Conservation (phyloP, 2,113 vertebrate genomes). For the Apodemus speciosus region DNA sequence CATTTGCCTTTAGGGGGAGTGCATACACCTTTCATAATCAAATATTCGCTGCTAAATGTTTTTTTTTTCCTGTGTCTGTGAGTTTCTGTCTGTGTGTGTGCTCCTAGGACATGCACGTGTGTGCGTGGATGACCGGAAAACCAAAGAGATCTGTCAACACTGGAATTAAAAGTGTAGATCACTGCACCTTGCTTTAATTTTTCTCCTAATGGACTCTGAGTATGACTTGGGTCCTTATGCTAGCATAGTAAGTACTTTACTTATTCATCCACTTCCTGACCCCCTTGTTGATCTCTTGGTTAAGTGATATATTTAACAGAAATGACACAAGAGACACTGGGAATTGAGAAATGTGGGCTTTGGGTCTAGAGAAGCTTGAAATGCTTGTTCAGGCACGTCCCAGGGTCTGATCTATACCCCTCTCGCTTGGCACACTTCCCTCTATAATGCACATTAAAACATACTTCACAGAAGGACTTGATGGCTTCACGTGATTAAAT, state of each 20-base stretch:
- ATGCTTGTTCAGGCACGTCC: background rate
- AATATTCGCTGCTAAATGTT: background rate
- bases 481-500: background rate
- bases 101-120: background rate
- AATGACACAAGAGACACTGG: background rate
- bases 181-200: too few species aligned
- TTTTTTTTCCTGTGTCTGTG: background rate
- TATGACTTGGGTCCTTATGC: background rate
- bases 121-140: background rate
- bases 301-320: background rate
- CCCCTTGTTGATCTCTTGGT: background rate
- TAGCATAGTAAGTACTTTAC: background rate
- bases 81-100: background rate
- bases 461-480: background rate
- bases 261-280: background rate
- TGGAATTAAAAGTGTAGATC: background rate
- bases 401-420: background rate
- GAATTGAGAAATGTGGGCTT: background rate
- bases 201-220: background rate
- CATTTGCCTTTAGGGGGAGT: background rate
- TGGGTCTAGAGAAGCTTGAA: background rate
- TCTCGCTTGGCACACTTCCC: background rate
- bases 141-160: background rate
- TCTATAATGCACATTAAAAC: background rate
- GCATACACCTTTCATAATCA: background rate